Percentiles rank a stretch among this genome's conserved stretches.
These are phyloP conservation scores for Trimorus sp. DNA, from an alignment of 2,888 invertebrate genomes.

Conservation along the genomic window DNA sequence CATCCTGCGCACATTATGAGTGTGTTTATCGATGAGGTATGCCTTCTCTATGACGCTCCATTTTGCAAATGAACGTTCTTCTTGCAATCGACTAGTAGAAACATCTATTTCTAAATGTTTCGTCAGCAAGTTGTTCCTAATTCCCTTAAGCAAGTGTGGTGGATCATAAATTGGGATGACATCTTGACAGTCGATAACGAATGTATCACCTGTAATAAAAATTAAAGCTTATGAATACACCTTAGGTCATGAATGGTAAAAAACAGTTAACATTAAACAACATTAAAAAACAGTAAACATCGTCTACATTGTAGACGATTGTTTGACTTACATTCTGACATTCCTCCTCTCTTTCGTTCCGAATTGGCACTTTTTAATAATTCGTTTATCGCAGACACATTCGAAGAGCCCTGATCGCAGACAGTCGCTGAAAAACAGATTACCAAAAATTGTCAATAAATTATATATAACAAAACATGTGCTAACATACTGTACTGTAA, in stretches of 20 bases:
- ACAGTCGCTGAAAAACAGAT: slow-evolving; percentile 23
- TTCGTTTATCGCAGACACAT: background rate
- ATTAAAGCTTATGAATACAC: too few relatives aligned
- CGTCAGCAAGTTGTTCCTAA: slow-evolving; percentile 22
- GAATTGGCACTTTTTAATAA: background rate
- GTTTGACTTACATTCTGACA: background rate
- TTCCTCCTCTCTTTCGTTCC: background rate
- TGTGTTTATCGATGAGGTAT: slow-evolving; percentile 27
- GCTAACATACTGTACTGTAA: too few relatives aligned
- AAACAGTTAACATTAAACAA: too few relatives aligned
- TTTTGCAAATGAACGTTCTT: slow-evolving; percentile 12
- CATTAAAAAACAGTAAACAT: too few relatives aligned
- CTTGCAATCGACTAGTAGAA: background rate
- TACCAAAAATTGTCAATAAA: too few relatives aligned
- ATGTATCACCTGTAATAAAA: slow-evolving; percentile 13
- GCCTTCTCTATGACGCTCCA: slow-evolving; percentile 14
- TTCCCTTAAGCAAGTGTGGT: slow-evolving; percentile 16
- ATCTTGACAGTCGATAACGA: background rate
- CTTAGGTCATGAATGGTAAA: background rate
- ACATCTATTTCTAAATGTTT: slow-evolving; percentile 12
- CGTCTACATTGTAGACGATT: too few relatives aligned
- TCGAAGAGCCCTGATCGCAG: slow-evolving; percentile 23
- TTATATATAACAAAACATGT: too few relatives aligned
- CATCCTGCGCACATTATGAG: background rate
- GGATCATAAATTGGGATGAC: slow-evolving; percentile 19